phyloP scores from a whole-genome alignment of 2,888 invertebrate species.

The Metellina segmentata region DNA sequence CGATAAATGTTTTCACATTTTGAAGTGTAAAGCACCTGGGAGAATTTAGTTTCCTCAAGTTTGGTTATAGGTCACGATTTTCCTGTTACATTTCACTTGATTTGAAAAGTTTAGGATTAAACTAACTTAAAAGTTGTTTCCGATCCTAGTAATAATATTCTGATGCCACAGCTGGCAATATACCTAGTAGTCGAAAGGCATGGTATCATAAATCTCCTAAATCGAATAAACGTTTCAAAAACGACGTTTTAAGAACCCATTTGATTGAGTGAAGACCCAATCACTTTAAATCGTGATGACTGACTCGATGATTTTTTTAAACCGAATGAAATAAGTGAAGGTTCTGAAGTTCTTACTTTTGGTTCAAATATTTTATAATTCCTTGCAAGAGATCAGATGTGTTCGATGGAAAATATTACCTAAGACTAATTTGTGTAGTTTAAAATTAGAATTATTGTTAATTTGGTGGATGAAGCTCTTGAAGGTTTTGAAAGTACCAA shows the following conservation, averaged over 20 bases:
- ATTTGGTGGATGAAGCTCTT: too few relatives aligned
- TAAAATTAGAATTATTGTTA: too few relatives aligned
- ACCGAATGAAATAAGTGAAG: too few relatives aligned
- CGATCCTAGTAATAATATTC: neutral
- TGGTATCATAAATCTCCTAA: neutral
- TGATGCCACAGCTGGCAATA: neutral
- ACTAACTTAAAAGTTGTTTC: constrained; percentile 11
- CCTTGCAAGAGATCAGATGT: too few relatives aligned
- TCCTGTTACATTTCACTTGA: neutral
- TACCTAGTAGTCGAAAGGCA: neutral
- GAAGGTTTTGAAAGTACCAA: too few relatives aligned
- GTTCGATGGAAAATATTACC: too few relatives aligned
- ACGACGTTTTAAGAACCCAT: neutral
- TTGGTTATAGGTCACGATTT: neutral
- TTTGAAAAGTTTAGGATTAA: neutral
- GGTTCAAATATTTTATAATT: too few relatives aligned
- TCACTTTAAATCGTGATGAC: too few relatives aligned
- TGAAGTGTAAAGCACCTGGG: neutral
- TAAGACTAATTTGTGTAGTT: too few relatives aligned
- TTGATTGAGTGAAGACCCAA: too few relatives aligned
- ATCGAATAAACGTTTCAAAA: neutral
- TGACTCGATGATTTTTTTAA: too few relatives aligned
- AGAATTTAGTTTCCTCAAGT: constrained; percentile 7
- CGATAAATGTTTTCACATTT: constrained; percentile 10
- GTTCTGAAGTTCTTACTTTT: too few relatives aligned